phyloP scores from a whole-genome alignment of 2,797 vertebrate species.

The Bovichtus variegatus region DNA sequence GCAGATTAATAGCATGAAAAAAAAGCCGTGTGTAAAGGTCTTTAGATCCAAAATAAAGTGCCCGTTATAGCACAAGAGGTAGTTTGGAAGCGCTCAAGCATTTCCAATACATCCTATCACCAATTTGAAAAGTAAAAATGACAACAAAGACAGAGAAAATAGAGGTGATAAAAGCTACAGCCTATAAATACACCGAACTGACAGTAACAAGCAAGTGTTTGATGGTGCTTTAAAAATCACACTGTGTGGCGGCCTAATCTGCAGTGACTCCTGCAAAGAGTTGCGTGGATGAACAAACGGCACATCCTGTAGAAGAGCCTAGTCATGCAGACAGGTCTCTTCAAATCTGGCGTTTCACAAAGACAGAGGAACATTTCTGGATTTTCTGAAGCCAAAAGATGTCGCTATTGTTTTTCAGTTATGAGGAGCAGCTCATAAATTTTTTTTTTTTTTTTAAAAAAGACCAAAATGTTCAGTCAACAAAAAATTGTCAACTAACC shows the following conservation, averaged over 20 bases:
- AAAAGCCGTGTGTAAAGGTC: neutral
- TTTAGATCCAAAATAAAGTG: neutral
- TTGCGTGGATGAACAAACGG: slow-evolving; percentile 34
- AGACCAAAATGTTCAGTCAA: slow-evolving; percentile 16
- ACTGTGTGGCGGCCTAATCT: slow-evolving; percentile 25
- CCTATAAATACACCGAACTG: slow-evolving; percentile 25
- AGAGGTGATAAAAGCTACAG: slow-evolving; percentile 13
- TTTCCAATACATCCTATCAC: neutral
- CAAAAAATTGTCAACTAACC: neutral
- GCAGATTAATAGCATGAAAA: too few species aligned
- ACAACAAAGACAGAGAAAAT: neutral
- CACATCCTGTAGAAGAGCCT: slow-evolving; percentile 1
- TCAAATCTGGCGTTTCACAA: slow-evolving; percentile 21
- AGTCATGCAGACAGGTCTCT: slow-evolving; percentile 9
- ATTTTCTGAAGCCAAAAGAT: slow-evolving; percentile 11
- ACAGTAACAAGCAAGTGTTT: slow-evolving; percentile 28
- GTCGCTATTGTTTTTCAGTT: slow-evolving; percentile 2
- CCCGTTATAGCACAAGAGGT: neutral
- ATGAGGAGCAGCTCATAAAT: too few species aligned
- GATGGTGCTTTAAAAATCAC: slow-evolving; percentile 26
- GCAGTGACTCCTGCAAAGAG: slow-evolving; percentile 1
- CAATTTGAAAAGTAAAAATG: neutral
- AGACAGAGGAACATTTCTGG: slow-evolving; percentile 3
- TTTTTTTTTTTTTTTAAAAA: too few species aligned
- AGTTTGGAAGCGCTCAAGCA: neutral